These are phyloP conservation scores for Saccopteryx leptura DNA, from an alignment of 2,113 vertebrate species.

Conservation along the genomic window DNA sequence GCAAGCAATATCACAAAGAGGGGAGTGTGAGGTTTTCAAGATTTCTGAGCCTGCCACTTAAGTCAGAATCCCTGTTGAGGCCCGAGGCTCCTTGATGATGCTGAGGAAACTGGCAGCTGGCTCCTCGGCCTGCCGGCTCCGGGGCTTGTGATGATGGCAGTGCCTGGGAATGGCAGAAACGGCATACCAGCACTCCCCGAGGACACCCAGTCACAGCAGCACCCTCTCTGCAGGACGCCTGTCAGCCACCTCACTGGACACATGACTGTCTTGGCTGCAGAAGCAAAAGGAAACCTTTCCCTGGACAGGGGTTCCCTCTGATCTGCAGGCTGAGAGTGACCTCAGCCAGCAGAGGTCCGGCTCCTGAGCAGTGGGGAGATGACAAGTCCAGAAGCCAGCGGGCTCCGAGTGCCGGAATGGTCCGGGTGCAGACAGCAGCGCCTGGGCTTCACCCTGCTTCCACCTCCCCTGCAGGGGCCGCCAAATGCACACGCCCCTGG, in stretches of 20 bases:
- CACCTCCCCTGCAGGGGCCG: not conserved
- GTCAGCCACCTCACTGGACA: not conserved
- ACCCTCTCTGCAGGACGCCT: not conserved
- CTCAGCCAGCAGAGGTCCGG: not conserved
- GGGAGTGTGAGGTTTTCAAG: not conserved
- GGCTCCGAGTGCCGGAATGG: not conserved
- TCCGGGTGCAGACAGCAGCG: not conserved
- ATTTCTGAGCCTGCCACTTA: not conserved
- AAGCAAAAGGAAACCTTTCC: not conserved
- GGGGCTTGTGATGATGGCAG: not conserved
- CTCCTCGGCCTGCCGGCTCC: not conserved
- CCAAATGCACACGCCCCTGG: rapidly evolving
- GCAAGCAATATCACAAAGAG: not conserved
- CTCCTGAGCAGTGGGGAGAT: not conserved
- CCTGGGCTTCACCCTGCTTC: not conserved
- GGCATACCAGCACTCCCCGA: rapidly evolving
- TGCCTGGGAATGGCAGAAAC: not conserved
- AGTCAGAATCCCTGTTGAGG: not conserved
- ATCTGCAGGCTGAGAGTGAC: not conserved
- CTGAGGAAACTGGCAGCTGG: not conserved
- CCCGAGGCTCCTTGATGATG: not conserved
- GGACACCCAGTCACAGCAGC: not conserved
- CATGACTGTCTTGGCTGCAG: not conserved
- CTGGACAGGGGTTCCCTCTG: not conserved
- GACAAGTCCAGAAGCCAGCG: not conserved